Base-by-base conservation (phyloP, 2,113 vertebrate species). In the Ciconia stormi region DNA sequence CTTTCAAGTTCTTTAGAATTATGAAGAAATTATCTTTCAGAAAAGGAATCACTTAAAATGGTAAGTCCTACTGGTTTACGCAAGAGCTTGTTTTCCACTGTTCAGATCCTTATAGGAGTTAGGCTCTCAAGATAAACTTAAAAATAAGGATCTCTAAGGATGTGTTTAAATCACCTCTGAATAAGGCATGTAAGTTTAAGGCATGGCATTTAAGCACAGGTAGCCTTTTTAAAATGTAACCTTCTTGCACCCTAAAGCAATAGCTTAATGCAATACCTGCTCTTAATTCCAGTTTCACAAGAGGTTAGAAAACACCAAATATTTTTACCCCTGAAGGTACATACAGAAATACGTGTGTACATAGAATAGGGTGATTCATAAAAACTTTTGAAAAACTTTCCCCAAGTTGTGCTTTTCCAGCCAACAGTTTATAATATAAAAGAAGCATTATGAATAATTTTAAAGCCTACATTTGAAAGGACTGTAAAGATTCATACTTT, bases 301-400 rank as follows among this genome's bases (percentile, higher is more conserved):
- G 15, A 72, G 16, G 7, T 17, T 11, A 73, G 22, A 47, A 89
- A 87, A 65, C 10, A 52, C 7, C 40, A 55, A 69, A 17, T 40
- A 40, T 20, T 87, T 87, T 81, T 79, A 47, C 34, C 22, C 13
- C 27, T n/a, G 29, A 92, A 46, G 14, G 8, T 20, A 42, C 10
- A 59, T 18, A 84, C 6, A 63, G 42, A 79, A 65, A 29, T 26
- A 63, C 2, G 6, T 7, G 14, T 0, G 0, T 40, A 74, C 8
- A 29, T 0, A 62, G 36, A 69, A 62, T 4, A 69, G 10, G 6
- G 22, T 4, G 10, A 73, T 42, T 44, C 34, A 25, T 32, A 42
- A 81, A 52, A 74, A 6, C 11, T 19, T 72, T 8, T 30, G 4
- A 6, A 46, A 73, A 87, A 58, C 5, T 32, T 17, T 44, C 3